phyloP scores from a whole-genome alignment of 2,797 vertebrate species.

The Neoniphon sammara region DNA sequence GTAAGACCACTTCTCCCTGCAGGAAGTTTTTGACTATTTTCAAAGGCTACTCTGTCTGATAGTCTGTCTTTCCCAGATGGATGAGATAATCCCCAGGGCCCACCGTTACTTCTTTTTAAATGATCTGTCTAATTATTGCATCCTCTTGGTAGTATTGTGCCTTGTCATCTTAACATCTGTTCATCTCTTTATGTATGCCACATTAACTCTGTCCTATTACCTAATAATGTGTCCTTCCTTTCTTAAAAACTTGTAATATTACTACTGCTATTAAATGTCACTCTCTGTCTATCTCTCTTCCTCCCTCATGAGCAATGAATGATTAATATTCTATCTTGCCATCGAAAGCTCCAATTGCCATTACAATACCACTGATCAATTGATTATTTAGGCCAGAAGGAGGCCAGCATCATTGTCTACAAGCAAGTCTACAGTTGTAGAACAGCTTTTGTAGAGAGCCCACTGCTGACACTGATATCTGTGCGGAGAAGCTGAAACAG shows the following conservation, averaged over 20 bases:
- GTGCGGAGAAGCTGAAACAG: slow-evolving; percentile 68
- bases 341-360: slow-evolving; percentile 37
- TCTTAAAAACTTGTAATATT: slow-evolving; percentile 40
- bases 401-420: slow-evolving; percentile 51
- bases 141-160: slow-evolving; percentile 37
- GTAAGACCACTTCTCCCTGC: slow-evolving; percentile 30
- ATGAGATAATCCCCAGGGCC: slow-evolving; percentile 32
- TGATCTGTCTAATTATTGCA: slow-evolving; percentile 33
- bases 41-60: slow-evolving; percentile 38
- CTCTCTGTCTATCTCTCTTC: slow-evolving; percentile 8
- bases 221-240: slow-evolving; percentile 45
- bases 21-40: slow-evolving; percentile 32
- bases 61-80: slow-evolving; percentile 16
- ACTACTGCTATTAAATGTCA: slow-evolving; percentile 12
- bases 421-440: slow-evolving; percentile 34
- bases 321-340: slow-evolving; percentile 27
- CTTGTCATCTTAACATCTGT: slow-evolving; percentile 60
- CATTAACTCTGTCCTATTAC: slow-evolving; percentile 45
- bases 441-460: slow-evolving; percentile 32
- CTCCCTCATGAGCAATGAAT: slow-evolving; percentile 12
- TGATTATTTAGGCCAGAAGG: slow-evolving; percentile 46
- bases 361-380: slow-evolving; percentile 55
- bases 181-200: slow-evolving; percentile 48
- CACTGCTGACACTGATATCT: slow-evolving; percentile 49
- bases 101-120: slow-evolving; percentile 50